Evolutionary conservation across 2,113 vertebrate genomes (phyloP).

Genomic region (Plotosus lineatus): DNA sequence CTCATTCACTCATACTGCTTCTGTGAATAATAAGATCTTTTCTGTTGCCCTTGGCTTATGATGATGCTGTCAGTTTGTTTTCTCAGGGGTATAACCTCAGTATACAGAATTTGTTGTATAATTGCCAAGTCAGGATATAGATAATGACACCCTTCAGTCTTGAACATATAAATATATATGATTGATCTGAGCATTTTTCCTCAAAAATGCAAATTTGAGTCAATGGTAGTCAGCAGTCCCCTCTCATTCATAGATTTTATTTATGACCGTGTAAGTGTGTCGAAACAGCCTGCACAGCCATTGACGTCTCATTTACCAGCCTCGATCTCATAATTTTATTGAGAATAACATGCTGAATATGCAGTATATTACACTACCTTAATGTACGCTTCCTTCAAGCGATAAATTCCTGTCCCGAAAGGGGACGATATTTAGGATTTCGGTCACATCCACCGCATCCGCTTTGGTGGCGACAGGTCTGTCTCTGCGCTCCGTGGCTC

Average conservation of each 20-base stretch:
- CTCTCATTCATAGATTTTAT: conserved; percentile 2
- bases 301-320: conserved; percentile 9
- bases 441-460: conserved; percentile 74
- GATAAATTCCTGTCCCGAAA: conserved; percentile 65
- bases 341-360: conserved; percentile 35
- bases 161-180: too few relatives aligned
- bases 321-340: neutral
- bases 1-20: neutral
- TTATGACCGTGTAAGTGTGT: conserved; percentile 23
- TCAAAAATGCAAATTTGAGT: neutral
- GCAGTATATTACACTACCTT: conserved; percentile 64
- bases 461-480: conserved; percentile 62
- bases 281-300: neutral
- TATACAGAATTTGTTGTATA: neutral
- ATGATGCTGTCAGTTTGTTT: conserved; percentile 22
- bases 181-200: neutral
- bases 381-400: conserved; percentile 59
- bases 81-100: neutral
- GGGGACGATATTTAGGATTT: conserved; percentile 64
- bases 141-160: neutral
- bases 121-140: neutral
- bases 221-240: neutral
- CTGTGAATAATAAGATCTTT: conserved; percentile 2
- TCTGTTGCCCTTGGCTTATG: conserved; percentile 1
- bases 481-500: conserved; percentile 62